Evolutionary conservation across 2,113 vertebrate species (phyloP).

Genomic region (Enhydra lutris): DNA sequence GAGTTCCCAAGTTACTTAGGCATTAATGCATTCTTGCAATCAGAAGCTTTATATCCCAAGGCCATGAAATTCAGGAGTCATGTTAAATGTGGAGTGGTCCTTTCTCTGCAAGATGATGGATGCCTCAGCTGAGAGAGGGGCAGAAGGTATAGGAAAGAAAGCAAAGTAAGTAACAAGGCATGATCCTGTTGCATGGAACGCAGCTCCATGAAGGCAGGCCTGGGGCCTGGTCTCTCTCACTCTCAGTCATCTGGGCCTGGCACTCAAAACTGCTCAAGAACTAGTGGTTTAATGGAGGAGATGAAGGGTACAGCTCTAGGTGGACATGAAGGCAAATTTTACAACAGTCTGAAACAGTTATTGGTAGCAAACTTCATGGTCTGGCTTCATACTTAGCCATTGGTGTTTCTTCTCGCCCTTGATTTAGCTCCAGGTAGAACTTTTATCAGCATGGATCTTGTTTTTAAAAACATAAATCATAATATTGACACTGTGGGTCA

Average conservation of each 20-base stretch:
- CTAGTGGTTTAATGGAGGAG: rapidly evolving
- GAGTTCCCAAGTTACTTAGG: not conserved
- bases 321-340: not conserved
- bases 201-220: not conserved
- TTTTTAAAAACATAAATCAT: not conserved
- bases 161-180: not conserved
- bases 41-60: not conserved
- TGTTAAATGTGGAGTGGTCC: not conserved
- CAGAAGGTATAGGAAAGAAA: not conserved
- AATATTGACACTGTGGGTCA: not conserved
- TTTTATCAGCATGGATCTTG: not conserved
- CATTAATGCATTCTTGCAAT: not conserved
- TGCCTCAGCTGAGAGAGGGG: not conserved
- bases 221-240: not conserved
- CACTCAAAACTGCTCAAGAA: not conserved
- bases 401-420: not conserved
- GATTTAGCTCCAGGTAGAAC: not conserved
- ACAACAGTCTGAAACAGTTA: rapidly evolving
- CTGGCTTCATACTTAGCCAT: not conserved
- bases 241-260: rapidly evolving
- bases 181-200: rapidly evolving
- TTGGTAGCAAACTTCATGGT: not conserved
- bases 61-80: not conserved
- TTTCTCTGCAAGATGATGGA: not conserved
- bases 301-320: not conserved